Conservation (phyloP, 1,140 invertebrate species). For the Mamestra configurata region DNA sequence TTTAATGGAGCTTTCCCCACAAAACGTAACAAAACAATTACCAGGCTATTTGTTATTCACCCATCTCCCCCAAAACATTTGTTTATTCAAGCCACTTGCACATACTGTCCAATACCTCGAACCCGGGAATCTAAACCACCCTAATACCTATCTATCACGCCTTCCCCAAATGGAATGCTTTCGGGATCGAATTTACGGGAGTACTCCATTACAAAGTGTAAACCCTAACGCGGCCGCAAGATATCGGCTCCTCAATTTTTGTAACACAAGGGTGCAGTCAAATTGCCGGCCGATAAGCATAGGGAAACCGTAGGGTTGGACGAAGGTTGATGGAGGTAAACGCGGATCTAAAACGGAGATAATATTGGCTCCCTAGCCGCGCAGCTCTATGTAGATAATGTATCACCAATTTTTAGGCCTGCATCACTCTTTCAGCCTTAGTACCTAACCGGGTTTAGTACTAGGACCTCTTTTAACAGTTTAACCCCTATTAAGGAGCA, state of each 20-base stretch:
- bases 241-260: constrained; percentile 52
- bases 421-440: constrained; percentile 12
- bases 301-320: constrained; percentile 41
- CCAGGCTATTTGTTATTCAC: constrained; percentile 15
- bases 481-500: no score
- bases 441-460: constrained; percentile 6
- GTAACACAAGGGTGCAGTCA: constrained; percentile 54
- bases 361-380: constrained; percentile 41
- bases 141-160: constrained; percentile 50
- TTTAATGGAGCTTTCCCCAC: constrained; percentile 13
- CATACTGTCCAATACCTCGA: constrained; percentile 38
- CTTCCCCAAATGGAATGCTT: constrained; percentile 40
- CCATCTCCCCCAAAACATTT: constrained; percentile 12
- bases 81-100: constrained; percentile 32
- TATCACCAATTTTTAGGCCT: constrained; percentile 13
- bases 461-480: constrained; percentile 11
- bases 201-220: constrained; percentile 53
- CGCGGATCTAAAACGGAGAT: constrained; percentile 41
- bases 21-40: constrained; percentile 37
- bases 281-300: constrained; percentile 50
- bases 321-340: constrained; percentile 53
- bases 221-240: constrained; percentile 46
- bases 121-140: constrained; percentile 39
- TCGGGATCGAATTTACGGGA: constrained; percentile 48
- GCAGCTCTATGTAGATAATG: constrained; percentile 33